Evolutionary conservation across 2,797 vertebrate genomes (phyloP).

Genomic region (Numenius phaeopus): DNA sequence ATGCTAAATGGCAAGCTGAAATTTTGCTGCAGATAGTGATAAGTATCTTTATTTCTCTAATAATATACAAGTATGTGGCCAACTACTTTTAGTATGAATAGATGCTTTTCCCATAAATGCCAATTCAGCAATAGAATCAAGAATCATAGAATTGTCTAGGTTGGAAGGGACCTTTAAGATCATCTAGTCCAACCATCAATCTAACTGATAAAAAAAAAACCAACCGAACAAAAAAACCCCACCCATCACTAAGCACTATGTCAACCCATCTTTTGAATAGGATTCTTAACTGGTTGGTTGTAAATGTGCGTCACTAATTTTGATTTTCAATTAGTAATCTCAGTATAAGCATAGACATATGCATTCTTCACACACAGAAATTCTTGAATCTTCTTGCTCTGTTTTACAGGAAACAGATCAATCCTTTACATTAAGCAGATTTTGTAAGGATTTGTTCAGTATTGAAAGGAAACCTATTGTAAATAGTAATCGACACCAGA

Average conservation of each 20-base stretch:
- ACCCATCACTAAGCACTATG: no score
- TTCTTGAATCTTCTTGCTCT: not conserved
- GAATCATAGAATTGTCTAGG: no score
- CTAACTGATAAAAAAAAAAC: no score
- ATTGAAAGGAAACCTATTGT: conserved; percentile 6
- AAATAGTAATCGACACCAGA: conserved; percentile 33
- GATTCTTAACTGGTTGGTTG: not conserved
- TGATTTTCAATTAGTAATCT: not conserved
- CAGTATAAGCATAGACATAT: not conserved
- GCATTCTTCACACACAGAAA: not conserved
- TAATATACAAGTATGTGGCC: not conserved
- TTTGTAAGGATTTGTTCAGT: conserved; percentile 18
- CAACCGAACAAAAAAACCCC: no score
- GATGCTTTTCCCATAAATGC: conserved; percentile 1
- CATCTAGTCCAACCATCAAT: no score
- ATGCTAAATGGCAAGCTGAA: not conserved
- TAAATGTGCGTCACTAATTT: not conserved
- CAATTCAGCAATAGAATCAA: not conserved
- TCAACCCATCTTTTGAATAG: not conserved
- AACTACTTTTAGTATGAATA: not conserved
- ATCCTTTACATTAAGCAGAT: conserved; percentile 22
- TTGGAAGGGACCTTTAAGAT: no score
- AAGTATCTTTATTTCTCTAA: conserved; percentile 9
- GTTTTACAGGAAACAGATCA: not conserved
- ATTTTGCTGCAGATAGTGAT: not conserved